Base-by-base conservation (phyloP, 2,113 vertebrate genomes). In the Dascyllus trimaculatus region DNA sequence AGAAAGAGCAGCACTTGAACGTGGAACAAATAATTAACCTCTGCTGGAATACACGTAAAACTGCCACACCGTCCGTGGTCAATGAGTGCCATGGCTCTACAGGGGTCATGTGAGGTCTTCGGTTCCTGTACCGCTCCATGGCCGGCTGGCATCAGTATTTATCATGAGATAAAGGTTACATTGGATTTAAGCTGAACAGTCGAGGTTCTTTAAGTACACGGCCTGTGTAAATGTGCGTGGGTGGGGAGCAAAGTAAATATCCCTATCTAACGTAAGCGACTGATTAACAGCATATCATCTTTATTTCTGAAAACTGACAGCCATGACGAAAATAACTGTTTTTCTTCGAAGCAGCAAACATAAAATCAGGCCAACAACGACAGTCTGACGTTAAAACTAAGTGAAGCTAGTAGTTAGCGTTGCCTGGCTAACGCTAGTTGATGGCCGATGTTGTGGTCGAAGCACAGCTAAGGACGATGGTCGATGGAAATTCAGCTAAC, bases 21-120 rank as follows among this genome's bases (percentile, higher is more conserved):
- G 4, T 14, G 19, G 11, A 21, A 67, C 15, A 61, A 65, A 75
- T 72, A 4, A 82, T 76, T 46, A 68, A 84, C 65, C 38, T 63
- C 9, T 22, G 19, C 1, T 43, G 65, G 29, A 58, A 58, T 58
- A 21, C 11, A 32, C 10, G 3, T 66, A 19, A 40, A 64, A 69
- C 4, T 4, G 38, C 22, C 22, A 35, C 26, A 25, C 7, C 11
- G 9, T 24, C 60, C 45, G 32, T 61, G 25, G 19, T 46, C 54
- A 18, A 54, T 26, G 61, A 15, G 21, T 7, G 48, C 35, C 21
- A 29, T 1, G 18, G 24, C 14, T 46, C 14, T 22, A 24, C 4
- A 11, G 29, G 14, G 59, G 46, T 82, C 69, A 74, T 10, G 9
- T 69, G n/a, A 74, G 72, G 72, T 71, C 60, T 24, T n/a, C 9